phyloP scores from a whole-genome alignment of 2,797 vertebrate species.

The Premnoplex brunnescens region DNA sequence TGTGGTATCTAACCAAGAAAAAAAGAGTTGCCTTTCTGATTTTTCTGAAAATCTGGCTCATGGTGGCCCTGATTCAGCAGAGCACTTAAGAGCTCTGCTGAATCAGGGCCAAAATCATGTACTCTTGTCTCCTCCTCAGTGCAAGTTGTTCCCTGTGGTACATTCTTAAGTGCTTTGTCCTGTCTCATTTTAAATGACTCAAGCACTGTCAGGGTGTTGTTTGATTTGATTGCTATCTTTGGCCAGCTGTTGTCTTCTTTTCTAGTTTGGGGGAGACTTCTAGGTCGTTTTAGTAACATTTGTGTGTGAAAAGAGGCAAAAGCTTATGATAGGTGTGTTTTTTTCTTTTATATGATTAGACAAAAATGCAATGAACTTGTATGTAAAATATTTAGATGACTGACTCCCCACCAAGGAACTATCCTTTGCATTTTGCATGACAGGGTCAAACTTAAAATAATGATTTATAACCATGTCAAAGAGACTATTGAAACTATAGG shows the following conservation, averaged over 20 bases:
- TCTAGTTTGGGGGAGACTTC: constrained; percentile 10
- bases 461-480: background rate
- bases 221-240: constrained; percentile 72
- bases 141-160: constrained; percentile 65
- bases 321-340: background rate
- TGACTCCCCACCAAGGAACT: background rate
- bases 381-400: background rate
- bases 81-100: constrained; percentile 65
- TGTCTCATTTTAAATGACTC: constrained; percentile 70
- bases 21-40: background rate
- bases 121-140: constrained; percentile 53
- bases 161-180: constrained; percentile 72
- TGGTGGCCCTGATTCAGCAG: constrained; percentile 51
- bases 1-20: background rate
- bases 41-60: constrained; percentile 44
- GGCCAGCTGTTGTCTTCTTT: constrained; percentile 36
- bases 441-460: background rate
- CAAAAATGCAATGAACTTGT: background rate
- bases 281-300: constrained; percentile 17
- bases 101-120: constrained; percentile 53
- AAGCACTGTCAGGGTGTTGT: constrained; percentile 67
- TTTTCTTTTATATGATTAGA: background rate
- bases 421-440: background rate
- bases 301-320: background rate
- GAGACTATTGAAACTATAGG: background rate